phyloP scores from a whole-genome alignment of 2,888 invertebrate species.

The Orthosia gothica region DNA sequence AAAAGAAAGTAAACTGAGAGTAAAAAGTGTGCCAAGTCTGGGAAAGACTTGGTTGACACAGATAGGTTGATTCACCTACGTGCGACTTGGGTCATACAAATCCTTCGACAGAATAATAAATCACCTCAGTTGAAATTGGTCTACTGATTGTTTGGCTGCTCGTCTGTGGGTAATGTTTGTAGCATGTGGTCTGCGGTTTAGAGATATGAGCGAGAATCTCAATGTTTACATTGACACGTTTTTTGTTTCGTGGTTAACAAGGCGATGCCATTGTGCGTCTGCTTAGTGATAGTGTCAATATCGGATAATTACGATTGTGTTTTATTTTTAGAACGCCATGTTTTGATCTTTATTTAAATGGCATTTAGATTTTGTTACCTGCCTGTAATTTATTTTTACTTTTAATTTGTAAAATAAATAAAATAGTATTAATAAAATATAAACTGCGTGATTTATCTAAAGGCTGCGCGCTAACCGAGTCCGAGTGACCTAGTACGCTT shows the following conservation, averaged over 20 bases:
- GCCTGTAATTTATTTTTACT: too few species aligned
- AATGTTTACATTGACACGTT: constrained; percentile 88
- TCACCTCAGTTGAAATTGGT: constrained; percentile 63
- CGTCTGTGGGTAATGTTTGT: constrained; percentile 68
- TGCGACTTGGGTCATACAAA: constrained; percentile 62
- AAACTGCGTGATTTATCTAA: constrained; percentile 53
- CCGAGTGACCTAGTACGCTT: constrained; percentile 37
- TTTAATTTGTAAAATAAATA: neutral
- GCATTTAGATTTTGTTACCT: neutral
- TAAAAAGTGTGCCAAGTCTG: constrained; percentile 77
- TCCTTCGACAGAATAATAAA: constrained; percentile 59
- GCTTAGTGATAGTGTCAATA: constrained; percentile 88
- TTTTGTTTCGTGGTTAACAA: constrained; percentile 87
- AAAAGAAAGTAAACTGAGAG: constrained; percentile 80
- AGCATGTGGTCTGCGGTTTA: constrained; percentile 77
- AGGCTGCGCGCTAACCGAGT: constrained; percentile 21
- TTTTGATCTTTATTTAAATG: neutral
- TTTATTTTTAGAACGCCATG: constrained; percentile 72
- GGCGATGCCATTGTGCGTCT: constrained; percentile 83
- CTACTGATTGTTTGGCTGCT: constrained; percentile 66
- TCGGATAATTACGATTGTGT: constrained; percentile 82
- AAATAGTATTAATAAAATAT: neutral
- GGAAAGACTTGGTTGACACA: constrained; percentile 79
- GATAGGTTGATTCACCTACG: constrained; percentile 79
- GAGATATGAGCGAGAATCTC: constrained; percentile 76